phyloP scores from a whole-genome alignment of 1,140 invertebrate genomes.

The Steinernema khuongi region DNA sequence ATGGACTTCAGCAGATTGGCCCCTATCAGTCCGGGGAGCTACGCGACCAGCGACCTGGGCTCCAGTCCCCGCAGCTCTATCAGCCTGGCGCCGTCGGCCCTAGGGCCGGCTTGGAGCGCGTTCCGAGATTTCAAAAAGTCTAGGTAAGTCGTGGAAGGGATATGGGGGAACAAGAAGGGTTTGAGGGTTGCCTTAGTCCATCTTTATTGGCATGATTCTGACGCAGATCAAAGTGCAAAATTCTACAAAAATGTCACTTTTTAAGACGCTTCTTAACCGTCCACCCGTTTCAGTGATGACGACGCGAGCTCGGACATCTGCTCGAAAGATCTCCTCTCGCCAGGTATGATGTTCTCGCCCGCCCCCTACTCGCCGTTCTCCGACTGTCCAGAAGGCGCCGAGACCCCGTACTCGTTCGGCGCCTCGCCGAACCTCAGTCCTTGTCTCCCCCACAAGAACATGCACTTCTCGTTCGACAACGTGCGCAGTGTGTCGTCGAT shows the following conservation, averaged over 20 bases:
- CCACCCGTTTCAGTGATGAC: conserved; percentile 27
- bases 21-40: conserved; percentile 47
- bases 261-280: background rate
- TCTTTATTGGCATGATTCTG: too few species aligned
- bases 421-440: conserved; percentile 53
- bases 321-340: conserved; percentile 44
- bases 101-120: conserved; percentile 47
- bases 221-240: background rate
- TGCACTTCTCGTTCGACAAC: conserved; percentile 54
- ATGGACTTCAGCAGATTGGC: conserved; percentile 46
- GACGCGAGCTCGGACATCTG: conserved; percentile 30
- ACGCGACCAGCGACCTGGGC: conserved; percentile 54
- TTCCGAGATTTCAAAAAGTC: conserved; percentile 49
- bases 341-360: conserved; percentile 48
- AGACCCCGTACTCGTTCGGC: conserved; percentile 49
- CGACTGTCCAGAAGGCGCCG: conserved; percentile 44
- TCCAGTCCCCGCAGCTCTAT: conserved; percentile 49
- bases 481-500: conserved; percentile 48
- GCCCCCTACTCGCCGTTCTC: conserved; percentile 56
- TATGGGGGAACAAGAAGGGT: too few species aligned
- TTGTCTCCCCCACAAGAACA: conserved; percentile 24
- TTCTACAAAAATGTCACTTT: background rate
- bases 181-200: too few species aligned
- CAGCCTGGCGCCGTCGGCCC: conserved; percentile 23
- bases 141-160: too few species aligned